A percentile compares a stretch with the other conserved stretches of the same genome.
Conservation (phyloP, 2,113 vertebrate species). For the Pelusios castaneus region DNA sequence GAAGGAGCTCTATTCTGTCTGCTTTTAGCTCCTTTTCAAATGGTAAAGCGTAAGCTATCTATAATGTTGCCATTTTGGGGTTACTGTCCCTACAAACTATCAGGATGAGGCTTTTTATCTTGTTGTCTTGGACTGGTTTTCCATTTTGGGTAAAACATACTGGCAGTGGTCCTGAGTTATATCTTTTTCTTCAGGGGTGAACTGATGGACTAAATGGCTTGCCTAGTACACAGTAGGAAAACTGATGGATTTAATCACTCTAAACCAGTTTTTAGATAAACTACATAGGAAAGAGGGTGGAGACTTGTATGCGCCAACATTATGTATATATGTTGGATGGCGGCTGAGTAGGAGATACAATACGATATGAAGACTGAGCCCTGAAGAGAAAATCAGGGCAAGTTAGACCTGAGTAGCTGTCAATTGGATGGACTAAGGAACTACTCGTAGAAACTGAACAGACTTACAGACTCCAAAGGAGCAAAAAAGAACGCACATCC, state of each 20-base stretch:
- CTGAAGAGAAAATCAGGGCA: not conserved
- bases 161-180: not conserved
- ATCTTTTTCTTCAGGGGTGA: not conserved
- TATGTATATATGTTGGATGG: no score
- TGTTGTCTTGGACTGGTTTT: not conserved
- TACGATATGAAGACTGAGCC: not conserved
- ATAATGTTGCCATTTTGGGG: not conserved
- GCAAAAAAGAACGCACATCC: not conserved
- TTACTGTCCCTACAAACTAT: not conserved
- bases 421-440: not conserved
- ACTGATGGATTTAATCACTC: not conserved
- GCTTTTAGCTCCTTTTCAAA: not conserved
- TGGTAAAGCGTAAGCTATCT: not conserved
- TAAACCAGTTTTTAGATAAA: not conserved
- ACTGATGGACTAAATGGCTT: not conserved
- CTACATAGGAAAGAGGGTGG: not conserved
- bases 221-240: not conserved
- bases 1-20: not conserved
- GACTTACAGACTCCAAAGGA: not conserved
- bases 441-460: not conserved
- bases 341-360: not conserved
- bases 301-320: not conserved
- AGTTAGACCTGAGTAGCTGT: not conserved
- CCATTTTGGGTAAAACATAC: not conserved
- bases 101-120: not conserved